phyloP scores from a whole-genome alignment of 64 coral and sea anemone species.

The Catalaphyllia jardinei region DNA sequence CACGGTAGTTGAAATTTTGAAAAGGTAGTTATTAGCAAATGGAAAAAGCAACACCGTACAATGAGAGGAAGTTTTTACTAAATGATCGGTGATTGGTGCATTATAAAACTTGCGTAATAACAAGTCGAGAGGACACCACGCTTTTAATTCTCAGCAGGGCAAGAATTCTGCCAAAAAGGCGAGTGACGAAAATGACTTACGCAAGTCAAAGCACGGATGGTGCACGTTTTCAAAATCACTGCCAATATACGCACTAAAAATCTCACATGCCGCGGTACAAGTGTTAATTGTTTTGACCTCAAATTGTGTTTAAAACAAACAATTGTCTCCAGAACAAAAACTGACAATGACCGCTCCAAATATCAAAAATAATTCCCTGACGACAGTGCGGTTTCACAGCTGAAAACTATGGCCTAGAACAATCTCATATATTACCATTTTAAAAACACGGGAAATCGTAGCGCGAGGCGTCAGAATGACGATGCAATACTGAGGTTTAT shows the following conservation, averaged over 20 bases:
- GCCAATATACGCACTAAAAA: background rate
- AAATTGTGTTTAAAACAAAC: too few relatives aligned
- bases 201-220: background rate
- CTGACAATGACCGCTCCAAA: too few relatives aligned
- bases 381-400: too few relatives aligned
- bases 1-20: background rate
- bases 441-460: too few relatives aligned
- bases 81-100: background rate
- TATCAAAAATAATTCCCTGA: too few relatives aligned
- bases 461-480: too few relatives aligned
- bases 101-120: background rate
- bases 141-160: background rate
- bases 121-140: background rate
- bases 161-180: background rate
- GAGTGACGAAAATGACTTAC: background rate
- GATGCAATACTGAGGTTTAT: too few relatives aligned
- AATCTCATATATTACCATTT: too few relatives aligned
- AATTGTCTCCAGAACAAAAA: too few relatives aligned
- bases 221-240: background rate
- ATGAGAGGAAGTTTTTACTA: background rate
- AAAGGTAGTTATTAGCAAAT: background rate
- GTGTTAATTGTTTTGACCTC: too few relatives aligned
- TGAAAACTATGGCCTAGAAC: too few relatives aligned
- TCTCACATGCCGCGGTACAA: background rate
- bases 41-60: background rate